Evolutionary conservation across 2,113 vertebrate species (phyloP).

Genomic region (Hymenochirus boettgeri): DNA sequence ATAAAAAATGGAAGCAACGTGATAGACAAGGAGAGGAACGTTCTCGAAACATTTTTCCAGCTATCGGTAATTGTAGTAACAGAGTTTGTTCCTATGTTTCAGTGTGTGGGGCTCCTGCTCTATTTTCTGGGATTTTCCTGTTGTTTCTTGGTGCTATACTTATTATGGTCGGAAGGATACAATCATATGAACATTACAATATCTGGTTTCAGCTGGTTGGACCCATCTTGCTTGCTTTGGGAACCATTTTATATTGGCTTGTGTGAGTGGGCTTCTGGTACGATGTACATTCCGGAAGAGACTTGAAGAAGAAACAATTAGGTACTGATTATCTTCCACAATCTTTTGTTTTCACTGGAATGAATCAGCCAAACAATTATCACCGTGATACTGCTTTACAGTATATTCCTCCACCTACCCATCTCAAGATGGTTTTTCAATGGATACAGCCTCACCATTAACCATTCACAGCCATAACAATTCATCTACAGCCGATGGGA

Average conservation of each 20-base stretch:
- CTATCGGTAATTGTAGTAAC: slow-evolving; percentile 54
- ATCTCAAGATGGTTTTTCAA: slow-evolving; percentile 49
- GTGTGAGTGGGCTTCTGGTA: slow-evolving; percentile 73
- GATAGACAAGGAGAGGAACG: slow-evolving; percentile 54
- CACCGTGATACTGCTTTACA: slow-evolving; percentile 63
- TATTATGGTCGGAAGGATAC: slow-evolving; percentile 75
- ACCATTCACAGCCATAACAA: slow-evolving; percentile 44
- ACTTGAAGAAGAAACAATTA: slow-evolving; percentile 46
- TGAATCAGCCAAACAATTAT: slow-evolving; percentile 71
- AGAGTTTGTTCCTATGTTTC: slow-evolving; percentile 58
- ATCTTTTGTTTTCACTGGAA: slow-evolving; percentile 67
- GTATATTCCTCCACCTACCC: slow-evolving; percentile 64
- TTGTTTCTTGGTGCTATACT: slow-evolving; percentile 71
- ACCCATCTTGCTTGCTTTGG: slow-evolving; percentile 72
- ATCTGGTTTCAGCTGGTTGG: slow-evolving; percentile 78
- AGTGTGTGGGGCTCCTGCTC: slow-evolving; percentile 59
- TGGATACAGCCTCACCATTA: slow-evolving; percentile 41
- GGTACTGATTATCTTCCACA: slow-evolving; percentile 56
- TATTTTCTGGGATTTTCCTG: slow-evolving; percentile 76
- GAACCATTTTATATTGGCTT: slow-evolving; percentile 73
- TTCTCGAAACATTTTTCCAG: slow-evolving; percentile 58
- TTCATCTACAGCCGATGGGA: slow-evolving; percentile 15
- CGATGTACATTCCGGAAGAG: slow-evolving; percentile 61
- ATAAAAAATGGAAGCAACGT: slow-evolving; percentile 54
- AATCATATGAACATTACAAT: slow-evolving; percentile 54